Evolutionary conservation across 2,888 invertebrate species (phyloP).

Genomic region (Torymus aiolomorphi): DNA sequence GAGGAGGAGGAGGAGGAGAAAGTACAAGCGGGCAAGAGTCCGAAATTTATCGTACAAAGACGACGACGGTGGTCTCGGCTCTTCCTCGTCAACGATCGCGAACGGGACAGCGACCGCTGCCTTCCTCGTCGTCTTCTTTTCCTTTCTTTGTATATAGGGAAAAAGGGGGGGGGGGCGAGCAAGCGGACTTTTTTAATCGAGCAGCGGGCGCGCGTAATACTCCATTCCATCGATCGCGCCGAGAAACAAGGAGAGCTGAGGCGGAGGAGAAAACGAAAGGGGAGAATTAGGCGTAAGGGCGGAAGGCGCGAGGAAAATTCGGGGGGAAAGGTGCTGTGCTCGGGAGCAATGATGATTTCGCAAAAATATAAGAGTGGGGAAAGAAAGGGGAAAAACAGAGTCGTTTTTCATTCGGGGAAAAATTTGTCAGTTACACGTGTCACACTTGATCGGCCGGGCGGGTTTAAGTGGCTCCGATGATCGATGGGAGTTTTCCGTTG

Average conservation of each 20-base stretch:
- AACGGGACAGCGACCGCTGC: not conserved
- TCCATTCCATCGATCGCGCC: no score
- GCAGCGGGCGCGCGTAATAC: no score
- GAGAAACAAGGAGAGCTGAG: no score
- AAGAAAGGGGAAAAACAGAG: not conserved
- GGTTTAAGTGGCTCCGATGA: slow-evolving; percentile 21
- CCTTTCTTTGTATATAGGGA: not conserved
- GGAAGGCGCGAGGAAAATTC: not conserved
- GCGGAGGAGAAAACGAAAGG: no score
- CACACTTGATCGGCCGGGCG: slow-evolving; percentile 22
- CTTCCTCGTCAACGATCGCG: slow-evolving; percentile 9
- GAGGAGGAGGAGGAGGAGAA: slow-evolving; percentile 1
- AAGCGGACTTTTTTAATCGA: no score
- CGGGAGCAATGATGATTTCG: slow-evolving; percentile 16
- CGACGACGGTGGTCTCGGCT: slow-evolving; percentile 38
- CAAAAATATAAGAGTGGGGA: not conserved
- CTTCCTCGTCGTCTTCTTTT: not conserved
- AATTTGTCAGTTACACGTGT: slow-evolving; percentile 47
- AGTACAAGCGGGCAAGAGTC: slow-evolving; percentile 1
- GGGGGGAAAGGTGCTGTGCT: slow-evolving; percentile 17
- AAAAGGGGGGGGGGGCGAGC: no score
- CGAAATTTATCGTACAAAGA: slow-evolving; percentile 33
- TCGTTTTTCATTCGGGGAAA: slow-evolving; percentile 47
- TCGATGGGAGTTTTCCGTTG: slow-evolving; percentile 22
- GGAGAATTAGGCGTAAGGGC: not conserved